Evolutionary conservation across 2,888 invertebrate genomes (phyloP), one percentile per base, ranked within the genome.

Genomic region (Vanessa cardui): DNA sequence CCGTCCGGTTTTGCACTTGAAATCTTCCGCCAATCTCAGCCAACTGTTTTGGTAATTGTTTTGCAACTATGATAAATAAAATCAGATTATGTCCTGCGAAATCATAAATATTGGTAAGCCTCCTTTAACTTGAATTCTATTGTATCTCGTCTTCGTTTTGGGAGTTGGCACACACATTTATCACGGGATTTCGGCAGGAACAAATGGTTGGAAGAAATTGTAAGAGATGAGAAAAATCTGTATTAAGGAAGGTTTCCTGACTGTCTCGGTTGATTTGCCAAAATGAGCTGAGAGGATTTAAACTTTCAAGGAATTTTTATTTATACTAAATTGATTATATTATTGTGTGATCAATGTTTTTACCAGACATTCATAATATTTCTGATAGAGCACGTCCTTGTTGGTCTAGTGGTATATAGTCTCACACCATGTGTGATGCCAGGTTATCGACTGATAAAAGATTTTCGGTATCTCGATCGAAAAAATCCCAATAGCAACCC

Each of bases 131-230:
- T 67, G 70, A 67, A 70, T 64, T 64, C 67, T 46, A 70, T 70
- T 70, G 70, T 70, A 70, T 64, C 70, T 61, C 31, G 52, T 54
- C 52, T 54, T 26, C 69, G 64, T 70, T 70, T 70, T 64, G 69
- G 66, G 54, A 70, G 58, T 70, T 70, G 72, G 62, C 70, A 69
- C 64, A 70, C 65, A 64, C 72, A 74, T 73, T 74, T 70, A 71
- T 74, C 74, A 74, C 72, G 26, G 68, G 60, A 62, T 62, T 72
- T 64, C 71, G 71, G 70, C 62, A 69, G 59, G 66, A 70, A 70
- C 63, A 71, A 72, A 67, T 69, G 71, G 70, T 64, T 58, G 66
- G 71, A 74, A 74, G 68, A 72, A 71, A 68, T 66, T 58, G 61
- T 45, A 54, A 31, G 50, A 66, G 66, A 65, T 60, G 59, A 54